These are phyloP conservation scores for Zosterops lateralis DNA, from an alignment of 2,113 vertebrate genomes.

Conservation along the genomic window DNA sequence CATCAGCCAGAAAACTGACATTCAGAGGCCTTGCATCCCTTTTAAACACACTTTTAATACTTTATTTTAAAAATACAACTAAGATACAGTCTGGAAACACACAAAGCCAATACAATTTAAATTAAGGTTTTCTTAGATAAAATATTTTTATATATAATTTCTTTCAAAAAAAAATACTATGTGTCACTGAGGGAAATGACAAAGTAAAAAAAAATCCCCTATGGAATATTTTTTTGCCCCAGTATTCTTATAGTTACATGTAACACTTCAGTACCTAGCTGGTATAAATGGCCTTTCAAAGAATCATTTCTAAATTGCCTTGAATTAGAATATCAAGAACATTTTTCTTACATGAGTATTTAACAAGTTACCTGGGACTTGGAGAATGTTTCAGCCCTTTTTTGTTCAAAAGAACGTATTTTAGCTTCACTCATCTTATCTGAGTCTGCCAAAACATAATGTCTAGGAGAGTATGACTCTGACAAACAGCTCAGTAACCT, in stretches of 20 bases:
- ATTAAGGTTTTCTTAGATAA: neutral
- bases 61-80: neutral
- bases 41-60: neutral
- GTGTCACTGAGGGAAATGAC: neutral
- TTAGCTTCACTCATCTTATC: constrained; percentile 92
- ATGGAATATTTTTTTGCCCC: neutral
- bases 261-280: neutral
- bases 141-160: neutral
- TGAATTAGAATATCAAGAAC: neutral
- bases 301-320: neutral
- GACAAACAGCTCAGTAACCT: constrained; percentile 84
- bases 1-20: neutral
- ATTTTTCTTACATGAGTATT: neutral
- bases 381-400: constrained; percentile 52
- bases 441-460: constrained; percentile 89
- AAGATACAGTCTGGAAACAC: neutral
- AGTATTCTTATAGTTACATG: neutral
- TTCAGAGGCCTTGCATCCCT: neutral
- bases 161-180: neutral
- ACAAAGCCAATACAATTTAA: neutral
- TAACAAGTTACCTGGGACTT: constrained; percentile 70
- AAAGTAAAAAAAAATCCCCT: neutral
- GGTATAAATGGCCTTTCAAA: neutral
- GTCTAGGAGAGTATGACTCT: constrained; percentile 79
- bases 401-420: constrained; percentile 81